Evolutionary conservation across 2,888 invertebrate genomes (phyloP).

Genomic region (Xestia sexstrigata): DNA sequence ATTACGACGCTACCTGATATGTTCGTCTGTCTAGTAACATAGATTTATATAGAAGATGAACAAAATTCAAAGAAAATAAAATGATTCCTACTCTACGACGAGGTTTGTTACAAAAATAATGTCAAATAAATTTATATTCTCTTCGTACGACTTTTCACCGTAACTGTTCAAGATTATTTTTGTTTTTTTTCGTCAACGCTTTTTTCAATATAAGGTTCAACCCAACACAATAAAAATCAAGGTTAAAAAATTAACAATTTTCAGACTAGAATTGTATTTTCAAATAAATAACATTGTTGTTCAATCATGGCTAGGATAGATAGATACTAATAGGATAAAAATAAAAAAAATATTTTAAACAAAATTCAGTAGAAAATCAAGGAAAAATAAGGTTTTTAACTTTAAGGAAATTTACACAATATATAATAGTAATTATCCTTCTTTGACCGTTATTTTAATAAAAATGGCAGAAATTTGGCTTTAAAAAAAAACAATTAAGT

Average conservation of each 20-base stretch:
- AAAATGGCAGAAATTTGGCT: constrained; percentile 25
- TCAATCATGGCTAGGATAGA: constrained; percentile 36
- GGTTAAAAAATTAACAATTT: constrained; percentile 20
- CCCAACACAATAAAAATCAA: constrained; percentile 3
- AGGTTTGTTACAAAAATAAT: constrained; percentile 59
- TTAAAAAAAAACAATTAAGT: neutral
- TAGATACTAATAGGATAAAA: constrained; percentile 20
- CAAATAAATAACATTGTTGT: constrained; percentile 13
- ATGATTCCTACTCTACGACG: constrained; percentile 37
- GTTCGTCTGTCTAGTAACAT: constrained; percentile 68
- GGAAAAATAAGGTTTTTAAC: neutral
- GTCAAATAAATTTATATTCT: constrained; percentile 12
- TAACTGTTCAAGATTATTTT: constrained; percentile 12
- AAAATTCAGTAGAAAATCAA: constrained; percentile 14
- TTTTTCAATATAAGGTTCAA: neutral
- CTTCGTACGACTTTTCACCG: constrained; percentile 22
- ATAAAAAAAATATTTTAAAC: constrained; percentile 1
- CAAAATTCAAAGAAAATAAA: constrained; percentile 70
- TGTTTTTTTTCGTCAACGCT: neutral
- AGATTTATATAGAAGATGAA: constrained; percentile 74
- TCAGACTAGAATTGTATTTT: constrained; percentile 19
- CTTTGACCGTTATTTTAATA: constrained; percentile 31
- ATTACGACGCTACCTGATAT: constrained; percentile 78
- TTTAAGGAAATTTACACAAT: neutral
- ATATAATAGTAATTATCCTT: constrained; percentile 7